Evolutionary conservation across 2,888 invertebrate genomes (phyloP).

Genomic region (Micoletzkya japonica): DNA sequence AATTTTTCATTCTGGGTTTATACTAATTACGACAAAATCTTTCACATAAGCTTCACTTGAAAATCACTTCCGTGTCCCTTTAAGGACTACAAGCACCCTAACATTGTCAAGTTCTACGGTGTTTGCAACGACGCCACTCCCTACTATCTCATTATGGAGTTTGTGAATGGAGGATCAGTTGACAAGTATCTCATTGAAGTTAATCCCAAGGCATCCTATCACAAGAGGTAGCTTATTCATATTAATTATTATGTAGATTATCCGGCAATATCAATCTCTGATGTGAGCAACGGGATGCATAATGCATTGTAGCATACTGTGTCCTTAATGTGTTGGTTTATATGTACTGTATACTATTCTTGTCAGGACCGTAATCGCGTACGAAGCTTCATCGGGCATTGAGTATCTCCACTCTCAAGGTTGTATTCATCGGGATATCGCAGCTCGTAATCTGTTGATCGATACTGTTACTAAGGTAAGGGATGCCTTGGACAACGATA

Average conservation of each 20-base stretch:
- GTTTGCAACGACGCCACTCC: constrained; percentile 38
- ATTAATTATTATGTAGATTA: neutral
- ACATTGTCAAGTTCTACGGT: constrained; percentile 36
- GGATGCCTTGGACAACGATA: too few relatives aligned
- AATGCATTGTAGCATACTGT: neutral
- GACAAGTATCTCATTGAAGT: constrained; percentile 32
- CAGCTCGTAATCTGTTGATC: constrained; percentile 33
- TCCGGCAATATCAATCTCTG: neutral
- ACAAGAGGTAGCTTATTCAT: constrained; percentile 16
- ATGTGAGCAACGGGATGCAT: too few relatives aligned
- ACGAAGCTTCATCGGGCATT: constrained; percentile 36
- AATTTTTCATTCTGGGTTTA: too few relatives aligned
- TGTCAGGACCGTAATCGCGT: constrained; percentile 30
- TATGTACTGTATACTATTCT: neutral
- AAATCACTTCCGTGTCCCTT: too few relatives aligned
- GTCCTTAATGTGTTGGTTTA: neutral
- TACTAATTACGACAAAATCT: too few relatives aligned
- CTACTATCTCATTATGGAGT: constrained; percentile 40
- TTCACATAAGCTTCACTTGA: too few relatives aligned
- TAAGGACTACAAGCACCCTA: constrained; percentile 28
- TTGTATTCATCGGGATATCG: constrained; percentile 33
- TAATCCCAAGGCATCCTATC: constrained; percentile 9
- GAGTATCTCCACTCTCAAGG: constrained; percentile 38
- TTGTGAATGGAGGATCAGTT: constrained; percentile 33
- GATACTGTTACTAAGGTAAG: constrained; percentile 18